Base-by-base conservation (phyloP, 1,140 invertebrate species). In the Triops longicaudatus region DNA sequence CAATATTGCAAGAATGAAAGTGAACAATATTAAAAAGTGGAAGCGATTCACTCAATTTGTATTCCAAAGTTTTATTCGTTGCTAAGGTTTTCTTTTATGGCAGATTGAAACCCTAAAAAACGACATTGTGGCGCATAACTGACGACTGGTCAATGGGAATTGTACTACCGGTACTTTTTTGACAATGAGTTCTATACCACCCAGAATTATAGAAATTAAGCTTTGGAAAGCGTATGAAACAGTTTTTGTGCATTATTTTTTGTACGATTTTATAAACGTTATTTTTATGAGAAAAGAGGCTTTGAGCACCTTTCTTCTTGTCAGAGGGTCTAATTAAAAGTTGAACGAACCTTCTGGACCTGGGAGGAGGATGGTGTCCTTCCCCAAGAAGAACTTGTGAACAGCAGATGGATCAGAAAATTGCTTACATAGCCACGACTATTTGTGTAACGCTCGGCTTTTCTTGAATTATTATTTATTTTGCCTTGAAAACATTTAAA, bases 331-430 rank as follows among this genome's bases (percentile, higher is more conserved):
- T 1, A 63, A 22, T 22, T 22, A 63, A 63, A 22, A 9, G 50
- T 63, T 63, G 50, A 63, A 63, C 50, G 50, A 63, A 63, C 50
- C 50, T 63, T 63, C 22, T 63, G 50, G 31, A 37, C 50, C 22
- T 63, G 50, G 17, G 17, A n/a, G 10, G 31, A 37, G 31, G 31
- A 37, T 63, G 4, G 50, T 14, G 17, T 63, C 17, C 14, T 63
- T 6, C 50, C 14, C 22, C 50, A 63, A 63, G 50, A 22, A 22
- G 14, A 63, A 63, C 50, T 63, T 63, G 14, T 63, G 50, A 63
- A 63, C 17, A 63, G 50, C 50, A 63, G 17, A 22, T 63, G 50
- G 50, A 63, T 63, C 50, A 63, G 50, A 63, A 63, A 63, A 63
- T 63, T 63, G 50, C 17, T n/a, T 22, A 17, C 10, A 63, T 63